Evolutionary conservation across 2,113 vertebrate species (phyloP), one percentile per base, ranked within the genome.

Genomic region (Nycticorax nycticorax): DNA sequence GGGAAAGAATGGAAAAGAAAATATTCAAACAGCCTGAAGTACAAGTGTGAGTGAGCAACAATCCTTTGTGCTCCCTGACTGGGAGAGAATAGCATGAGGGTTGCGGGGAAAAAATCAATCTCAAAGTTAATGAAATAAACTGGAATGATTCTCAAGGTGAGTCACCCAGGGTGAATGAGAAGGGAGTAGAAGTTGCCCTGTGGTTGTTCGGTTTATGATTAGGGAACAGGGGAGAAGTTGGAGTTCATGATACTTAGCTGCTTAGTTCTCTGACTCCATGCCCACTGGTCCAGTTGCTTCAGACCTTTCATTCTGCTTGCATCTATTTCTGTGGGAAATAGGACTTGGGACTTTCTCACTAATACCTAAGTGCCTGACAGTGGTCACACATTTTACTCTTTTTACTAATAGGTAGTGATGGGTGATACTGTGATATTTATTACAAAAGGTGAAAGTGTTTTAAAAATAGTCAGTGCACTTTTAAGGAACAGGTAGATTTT

Each of bases 331-430:
- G 60, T 78, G 74, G n/a, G 22, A 67, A 78, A 5, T 23, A 26
- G 20, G 41, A 74, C 27, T 2, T 2, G 0, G 30, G 43, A 32
- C 37, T 64, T 56, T 64, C 53, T 37, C 2, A n/a, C 48, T 41
- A 33, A 19, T 35, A 32, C 9, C 7, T 3, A 3, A 3, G 14
- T 64, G 35, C 24, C 47, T 67, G n/a, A 43, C 10, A 47, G 18
- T 3, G 6, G 24, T 69, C 17, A 22, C n/a, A 15, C 6, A 1
- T 52, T 37, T 59, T 50, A 32, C 10, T 78, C 10, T 43, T 21
- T 35, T 1, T 3, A 12, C 39, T 68, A 23, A 30, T 43, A 0
- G 0, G 8, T 28, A 32, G 30, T 55, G 28, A 21, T 17, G 12
- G 62, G 9, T 24, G 6, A 20, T 41, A 33, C 12, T 60, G 22